Evolutionary conservation across 2,888 invertebrate species (phyloP), one percentile per base, ranked within the genome.

Genomic region (Leucania comma): DNA sequence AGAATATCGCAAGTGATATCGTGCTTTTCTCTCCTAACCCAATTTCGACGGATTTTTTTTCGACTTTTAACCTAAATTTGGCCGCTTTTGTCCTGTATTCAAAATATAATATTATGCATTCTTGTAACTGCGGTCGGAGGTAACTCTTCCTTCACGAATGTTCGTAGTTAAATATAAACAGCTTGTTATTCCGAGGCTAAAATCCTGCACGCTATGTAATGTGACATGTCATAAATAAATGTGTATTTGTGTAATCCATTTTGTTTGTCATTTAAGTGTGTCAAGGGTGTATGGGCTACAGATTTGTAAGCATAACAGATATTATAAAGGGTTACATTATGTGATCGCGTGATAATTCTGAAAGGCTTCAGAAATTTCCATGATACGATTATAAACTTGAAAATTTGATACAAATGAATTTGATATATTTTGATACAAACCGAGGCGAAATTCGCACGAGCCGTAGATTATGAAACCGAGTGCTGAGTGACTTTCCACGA

Each of bases 161-260:
- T 53, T 32, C 56, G 32, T 57, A 32, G 20, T 46, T 63, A 51
- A 46, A 50, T 42, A 35, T 50, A 58, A 62, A 50, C 9, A 67
- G 59, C 53, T 46, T 53, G 26, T 63, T 42, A 53, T 59, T 48
- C 38, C 22, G 29, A 32, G 14, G 58, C 3, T 57, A 61, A 78
- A 51, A 46, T 61, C 35, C 20, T 62, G 53, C 79, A 65, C 51
- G 75, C 65, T 17, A 58, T 58, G 38, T 51, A 42, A 62, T 61
- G 29, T 64, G 56, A 26, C 78, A 35, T 72, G 35, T 54, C 61
- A 72, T 64, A 64, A 51, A 66, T 72, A n/a, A n/a, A 58, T 32
- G 42, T 50, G 61, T 53, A 54, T 70, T 57, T 72, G 26, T 54
- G 65, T 65, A 59, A 75, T 61, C 42, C 35, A n/a, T 78, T 72